Evolutionary conservation across 2,888 invertebrate species (phyloP).

Genomic region (Melanostoma mellinum): DNA sequence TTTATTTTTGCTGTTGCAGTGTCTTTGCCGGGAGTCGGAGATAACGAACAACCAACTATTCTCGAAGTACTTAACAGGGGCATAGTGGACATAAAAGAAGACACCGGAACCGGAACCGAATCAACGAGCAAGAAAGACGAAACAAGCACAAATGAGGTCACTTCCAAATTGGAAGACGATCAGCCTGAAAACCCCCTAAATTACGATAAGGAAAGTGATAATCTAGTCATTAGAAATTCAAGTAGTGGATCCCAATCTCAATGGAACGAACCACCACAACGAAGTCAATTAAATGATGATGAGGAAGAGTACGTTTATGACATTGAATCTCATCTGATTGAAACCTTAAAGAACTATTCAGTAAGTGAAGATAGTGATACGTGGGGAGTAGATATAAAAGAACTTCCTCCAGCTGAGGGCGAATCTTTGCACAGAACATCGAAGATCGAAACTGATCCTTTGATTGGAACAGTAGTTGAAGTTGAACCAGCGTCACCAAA

Average conservation of each 20-base stretch:
- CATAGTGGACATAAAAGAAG: slow-evolving; percentile 68
- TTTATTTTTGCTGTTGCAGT: slow-evolving; percentile 75
- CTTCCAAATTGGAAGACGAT: slow-evolving; percentile 53
- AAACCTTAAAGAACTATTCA: slow-evolving; percentile 77
- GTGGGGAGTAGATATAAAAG: slow-evolving; percentile 78
- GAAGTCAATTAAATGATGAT: slow-evolving; percentile 66
- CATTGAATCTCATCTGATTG: slow-evolving; percentile 81
- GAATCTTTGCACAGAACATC: slow-evolving; percentile 78
- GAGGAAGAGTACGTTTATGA: slow-evolving; percentile 76
- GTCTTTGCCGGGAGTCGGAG: slow-evolving; percentile 82
- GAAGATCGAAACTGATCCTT: slow-evolving; percentile 77
- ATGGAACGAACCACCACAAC: slow-evolving; percentile 72
- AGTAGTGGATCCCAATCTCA: slow-evolving; percentile 65
- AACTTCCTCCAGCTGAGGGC: slow-evolving; percentile 78
- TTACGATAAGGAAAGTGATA: slow-evolving; percentile 71
- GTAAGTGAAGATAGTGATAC: slow-evolving; percentile 76
- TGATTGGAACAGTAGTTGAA: slow-evolving; percentile 78
- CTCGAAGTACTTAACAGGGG: slow-evolving; percentile 79
- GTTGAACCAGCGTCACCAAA: slow-evolving; percentile 79
- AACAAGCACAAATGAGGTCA: slow-evolving; percentile 49
- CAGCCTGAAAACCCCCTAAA: slow-evolving; percentile 19
- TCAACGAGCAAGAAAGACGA: slow-evolving; percentile 37
- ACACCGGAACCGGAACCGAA: slow-evolving; percentile 53
- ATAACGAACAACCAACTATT: slow-evolving; percentile 80
- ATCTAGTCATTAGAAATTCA: slow-evolving; percentile 76